Evolutionary conservation across 2,113 vertebrate genomes (phyloP), one percentile per base, ranked within the genome.

Genomic region (Peromyscus californicus): DNA sequence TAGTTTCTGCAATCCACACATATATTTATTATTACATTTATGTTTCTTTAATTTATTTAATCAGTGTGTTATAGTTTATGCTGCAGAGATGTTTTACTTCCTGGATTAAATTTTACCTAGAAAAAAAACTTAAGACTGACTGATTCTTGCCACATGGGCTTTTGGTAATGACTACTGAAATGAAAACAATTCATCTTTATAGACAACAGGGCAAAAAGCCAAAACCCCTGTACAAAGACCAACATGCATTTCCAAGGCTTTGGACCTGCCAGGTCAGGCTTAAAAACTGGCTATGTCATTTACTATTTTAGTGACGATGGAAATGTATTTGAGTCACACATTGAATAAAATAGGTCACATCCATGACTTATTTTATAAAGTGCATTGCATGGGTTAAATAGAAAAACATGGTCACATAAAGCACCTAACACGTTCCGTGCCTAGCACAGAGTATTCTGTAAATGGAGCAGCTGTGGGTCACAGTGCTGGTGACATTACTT

Each of bases 141-240:
- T 67, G 69, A 67, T 36, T 93, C 29, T 11, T 91, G 33, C 22
- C n/a, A 26, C 6, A 6, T 39, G 36, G 19, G n/a, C 57, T 61
- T 61, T 94, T 29, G 74, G 16, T 75, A 59, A 54, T 36, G 89
- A 85, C 63, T 80, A 61, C 15, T 63, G 82, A 63, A 33, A 75
- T 16, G 17, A 80, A 94, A 93, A 86, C 3, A 92, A 9, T 67
- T 96, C 29, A 63, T 72, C 36, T 82, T 72, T 67, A 94, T n/a
- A 80, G 76, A 54, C 54, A 29, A 87, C 67, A 82, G n/a, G 57
- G 4, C 11, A 82, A 90, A 89, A 91, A 70, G 11, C 69, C 57
- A 82, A 93, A 76, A 82, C 39, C 11, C 92, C 11, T 59, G 3
- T 39, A 80, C 59, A 22, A 83, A 61, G 33, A 90, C 85, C 7